These are phyloP conservation scores for Sciurus vulgaris DNA, from an alignment of 2,797 vertebrate genomes.

Conservation along the genomic window DNA sequence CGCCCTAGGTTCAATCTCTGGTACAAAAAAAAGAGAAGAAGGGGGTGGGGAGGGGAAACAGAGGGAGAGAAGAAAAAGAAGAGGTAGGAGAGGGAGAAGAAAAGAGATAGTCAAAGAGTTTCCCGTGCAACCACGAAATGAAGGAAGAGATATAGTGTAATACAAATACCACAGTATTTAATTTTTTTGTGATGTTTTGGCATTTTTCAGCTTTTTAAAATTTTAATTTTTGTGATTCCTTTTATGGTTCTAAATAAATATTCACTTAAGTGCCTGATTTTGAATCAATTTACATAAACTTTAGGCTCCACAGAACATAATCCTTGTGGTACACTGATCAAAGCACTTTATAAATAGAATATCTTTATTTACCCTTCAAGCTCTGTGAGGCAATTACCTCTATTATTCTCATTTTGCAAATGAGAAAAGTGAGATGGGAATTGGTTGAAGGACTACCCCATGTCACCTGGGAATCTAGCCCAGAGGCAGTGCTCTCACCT, in stretches of 20 bases:
- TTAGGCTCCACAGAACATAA: neutral
- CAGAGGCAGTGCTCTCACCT: neutral
- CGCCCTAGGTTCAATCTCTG: too few relatives aligned
- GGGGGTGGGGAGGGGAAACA: too few relatives aligned
- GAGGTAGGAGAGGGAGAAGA: too few relatives aligned
- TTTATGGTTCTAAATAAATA: conserved; percentile 29
- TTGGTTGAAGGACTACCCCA: neutral
- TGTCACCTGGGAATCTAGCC: neutral
- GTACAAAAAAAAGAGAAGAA: too few relatives aligned
- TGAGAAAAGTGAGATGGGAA: neutral
- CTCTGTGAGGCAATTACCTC: neutral
- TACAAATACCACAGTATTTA: neutral
- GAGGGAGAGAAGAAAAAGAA: too few relatives aligned
- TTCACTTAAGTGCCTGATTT: neutral
- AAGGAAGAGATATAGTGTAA: neutral
- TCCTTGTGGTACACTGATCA: neutral
- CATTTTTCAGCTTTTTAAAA: conserved; percentile 15
- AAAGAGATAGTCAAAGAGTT: neutral
- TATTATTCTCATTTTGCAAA: neutral
- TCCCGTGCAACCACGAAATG: neutral
- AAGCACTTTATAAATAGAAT: neutral
- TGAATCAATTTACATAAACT: neutral
- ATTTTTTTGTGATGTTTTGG: neutral
- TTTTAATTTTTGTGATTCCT: conserved; percentile 3
- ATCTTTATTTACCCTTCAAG: neutral